Evolutionary conservation across 1,140 invertebrate species (phyloP).

Genomic region (Diachasma alloeum): DNA sequence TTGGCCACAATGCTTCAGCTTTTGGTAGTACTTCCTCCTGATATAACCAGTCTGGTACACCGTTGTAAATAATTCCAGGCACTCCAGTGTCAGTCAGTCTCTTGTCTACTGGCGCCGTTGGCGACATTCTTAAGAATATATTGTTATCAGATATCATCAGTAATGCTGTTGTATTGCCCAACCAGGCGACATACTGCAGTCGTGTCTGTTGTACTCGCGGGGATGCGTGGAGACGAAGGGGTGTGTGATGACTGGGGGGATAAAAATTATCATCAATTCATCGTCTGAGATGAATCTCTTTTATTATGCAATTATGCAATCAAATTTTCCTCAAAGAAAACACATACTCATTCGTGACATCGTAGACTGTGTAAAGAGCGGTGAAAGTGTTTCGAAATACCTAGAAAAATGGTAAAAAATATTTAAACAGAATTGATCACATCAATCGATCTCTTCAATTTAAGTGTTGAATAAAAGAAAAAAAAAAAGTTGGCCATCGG

Average conservation of each 20-base stretch:
- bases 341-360: conserved; percentile 85
- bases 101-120: conserved; percentile 69
- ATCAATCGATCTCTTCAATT: too few relatives aligned
- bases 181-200: conserved; percentile 80
- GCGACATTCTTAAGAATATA: conserved; percentile 81
- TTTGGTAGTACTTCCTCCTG: conserved; percentile 84
- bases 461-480: neutral
- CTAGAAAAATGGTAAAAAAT: conserved; percentile 58
- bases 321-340: neutral
- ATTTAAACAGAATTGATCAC: too few relatives aligned
- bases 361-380: conserved; percentile 85
- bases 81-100: conserved; percentile 79
- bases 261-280: neutral
- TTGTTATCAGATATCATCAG: conserved; percentile 85
- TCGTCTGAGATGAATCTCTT: neutral
- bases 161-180: conserved; percentile 76
- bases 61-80: conserved; percentile 84
- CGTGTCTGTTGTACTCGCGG: conserved; percentile 74
- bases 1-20: conserved; percentile 85
- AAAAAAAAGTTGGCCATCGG: neutral
- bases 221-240: conserved; percentile 74
- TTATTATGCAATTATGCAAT: neutral
- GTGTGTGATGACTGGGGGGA: conserved; percentile 77
- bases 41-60: conserved; percentile 93
- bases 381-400: conserved; percentile 83